A percentile compares a stretch with the other conserved stretches of the same genome.
Conservation (phyloP, 1,140 invertebrate species). For the Drosophila truncata region DNA sequence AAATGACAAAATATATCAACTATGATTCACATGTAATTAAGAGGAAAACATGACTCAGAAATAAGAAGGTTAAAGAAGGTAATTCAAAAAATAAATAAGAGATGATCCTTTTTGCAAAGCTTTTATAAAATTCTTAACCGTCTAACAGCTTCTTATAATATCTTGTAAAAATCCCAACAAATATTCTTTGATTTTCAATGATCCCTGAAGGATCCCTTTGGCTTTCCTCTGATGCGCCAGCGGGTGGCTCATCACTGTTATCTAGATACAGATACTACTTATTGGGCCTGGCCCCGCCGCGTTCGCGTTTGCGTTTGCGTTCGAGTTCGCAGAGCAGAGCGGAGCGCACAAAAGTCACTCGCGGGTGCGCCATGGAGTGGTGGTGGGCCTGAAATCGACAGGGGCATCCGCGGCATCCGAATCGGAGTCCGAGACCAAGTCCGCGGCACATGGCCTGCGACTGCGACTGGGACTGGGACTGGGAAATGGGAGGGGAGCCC, state of each 20-base stretch:
- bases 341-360: slow-evolving; percentile 73
- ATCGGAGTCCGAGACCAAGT: slow-evolving; percentile 7
- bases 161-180: background rate
- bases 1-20: background rate
- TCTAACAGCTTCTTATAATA: no score
- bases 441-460: slow-evolving; percentile 13
- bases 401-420: slow-evolving; percentile 29
- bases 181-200: background rate
- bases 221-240: slow-evolving; percentile 2
- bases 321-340: slow-evolving; percentile 35
- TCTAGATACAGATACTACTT: slow-evolving; percentile 78
- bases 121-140: no score
- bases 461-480: slow-evolving; percentile 22
- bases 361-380: slow-evolving; percentile 77
- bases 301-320: slow-evolving; percentile 53
- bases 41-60: background rate
- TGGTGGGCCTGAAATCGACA: slow-evolving; percentile 40
- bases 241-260: slow-evolving; percentile 66
- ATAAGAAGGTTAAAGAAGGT: background rate
- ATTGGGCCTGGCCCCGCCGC: slow-evolving; percentile 54
- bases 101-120: no score
- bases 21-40: background rate
- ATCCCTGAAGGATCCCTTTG: slow-evolving; percentile 7
- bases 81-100: no score
- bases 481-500: slow-evolving; percentile 8